Evolutionary conservation across 2,113 vertebrate genomes (phyloP), one percentile per base, ranked within the genome.

Genomic region (Pituophis catenifer): DNA sequence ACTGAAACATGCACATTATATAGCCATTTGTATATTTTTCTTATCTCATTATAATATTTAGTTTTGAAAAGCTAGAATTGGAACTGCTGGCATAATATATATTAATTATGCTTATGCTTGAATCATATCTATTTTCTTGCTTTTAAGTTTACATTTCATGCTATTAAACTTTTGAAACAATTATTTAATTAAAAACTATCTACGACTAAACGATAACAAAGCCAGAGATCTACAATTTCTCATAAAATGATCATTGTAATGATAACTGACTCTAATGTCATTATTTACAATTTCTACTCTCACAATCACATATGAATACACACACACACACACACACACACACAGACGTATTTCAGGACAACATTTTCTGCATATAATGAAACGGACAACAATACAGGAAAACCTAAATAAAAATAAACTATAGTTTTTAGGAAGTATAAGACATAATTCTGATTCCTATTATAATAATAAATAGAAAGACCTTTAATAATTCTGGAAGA

Each of bases 401-500:
- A 38, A 38, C 33, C 75, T 38, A 81, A 38, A 81, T 21, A 38
- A 81, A 81, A 44, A 81, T 81, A 33, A 81, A 81, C n/a, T 81
- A 38, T 81, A 38, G 2, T 19, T 38, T 81, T 81, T 81, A 38
- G 15, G n/a, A 75, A 75, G 13, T 33, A 75, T 19, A 33, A 75
- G n/a, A 81, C 7, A 81, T 94, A 91, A 87, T 50, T 94, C 91
- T 65, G 93, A 21, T 5, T 94, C 89, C 59, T 89, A 44, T 52
- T 89, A 95, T 3, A 95, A 29, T 15, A 94, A 55, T 93, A 93
- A 95, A 95, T 65, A 92, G 92, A 97, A 96, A 94, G 97, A 98
- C 98, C 98, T 98, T 98, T 93, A 97, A 88, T 90, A 95, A 91
- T 89, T 97, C 95, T 95, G 97, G 95, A 81, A 96, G 96, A 96